Conservation (phyloP, 2,888 invertebrate genomes). For the Monochamus alternatus region DNA sequence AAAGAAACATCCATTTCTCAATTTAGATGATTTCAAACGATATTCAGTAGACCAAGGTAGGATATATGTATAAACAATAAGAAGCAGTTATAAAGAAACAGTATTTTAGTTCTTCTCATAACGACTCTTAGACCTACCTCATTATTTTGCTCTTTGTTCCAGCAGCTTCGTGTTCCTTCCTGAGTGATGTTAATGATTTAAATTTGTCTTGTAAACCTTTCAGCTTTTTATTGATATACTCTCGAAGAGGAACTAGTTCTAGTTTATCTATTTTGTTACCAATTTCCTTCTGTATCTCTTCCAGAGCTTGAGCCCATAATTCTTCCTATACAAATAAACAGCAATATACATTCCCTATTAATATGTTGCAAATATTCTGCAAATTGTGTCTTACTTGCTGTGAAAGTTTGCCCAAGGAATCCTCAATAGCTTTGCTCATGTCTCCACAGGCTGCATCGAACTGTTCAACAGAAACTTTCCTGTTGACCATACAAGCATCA, state of each 20-base stretch:
- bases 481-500: conserved; percentile 78
- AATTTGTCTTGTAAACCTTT: conserved; percentile 77
- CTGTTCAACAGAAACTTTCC: conserved; percentile 83
- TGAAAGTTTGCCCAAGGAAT: conserved; percentile 76
- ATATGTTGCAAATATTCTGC: background rate
- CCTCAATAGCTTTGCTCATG: conserved; percentile 77
- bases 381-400: conserved; percentile 71
- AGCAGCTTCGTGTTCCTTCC: conserved; percentile 80
- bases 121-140: conserved; percentile 67
- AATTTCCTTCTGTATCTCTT: conserved; percentile 79
- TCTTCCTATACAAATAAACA: conserved; percentile 71
- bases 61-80: no score
- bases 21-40: no score
- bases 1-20: conserved; percentile 7
- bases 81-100: no score
- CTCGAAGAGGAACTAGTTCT: conserved; percentile 78
- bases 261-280: conserved; percentile 79
- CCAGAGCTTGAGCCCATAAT: conserved; percentile 78
- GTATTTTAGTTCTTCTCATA: no score
- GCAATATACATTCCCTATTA: background rate
- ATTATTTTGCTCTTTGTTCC: conserved; percentile 80
- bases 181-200: conserved; percentile 75
- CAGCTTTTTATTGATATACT: conserved; percentile 77
- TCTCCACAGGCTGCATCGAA: conserved; percentile 82
- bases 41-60: no score